phyloP scores from a whole-genome alignment of 2,113 vertebrate genomes.

The Hemiprocne comata region DNA sequence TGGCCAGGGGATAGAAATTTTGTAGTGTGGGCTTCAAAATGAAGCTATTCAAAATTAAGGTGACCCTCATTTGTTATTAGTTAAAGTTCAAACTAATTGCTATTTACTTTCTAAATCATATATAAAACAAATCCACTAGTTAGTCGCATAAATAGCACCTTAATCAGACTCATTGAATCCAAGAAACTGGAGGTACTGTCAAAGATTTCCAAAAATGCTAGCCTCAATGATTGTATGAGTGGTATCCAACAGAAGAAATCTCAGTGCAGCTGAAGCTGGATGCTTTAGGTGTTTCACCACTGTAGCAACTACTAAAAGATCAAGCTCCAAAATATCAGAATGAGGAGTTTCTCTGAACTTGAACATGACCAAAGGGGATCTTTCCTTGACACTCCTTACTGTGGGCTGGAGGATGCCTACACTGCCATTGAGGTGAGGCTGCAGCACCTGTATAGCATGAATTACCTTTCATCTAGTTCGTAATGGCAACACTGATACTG shows the following conservation, averaged over 20 bases:
- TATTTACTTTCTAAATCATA: neutral
- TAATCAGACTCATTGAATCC: neutral
- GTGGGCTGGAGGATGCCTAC: neutral
- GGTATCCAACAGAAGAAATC: neutral
- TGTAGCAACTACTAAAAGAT: neutral
- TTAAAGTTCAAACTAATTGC: neutral
- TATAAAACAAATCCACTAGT: neutral
- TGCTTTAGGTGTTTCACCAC: neutral
- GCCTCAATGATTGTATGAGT: neutral
- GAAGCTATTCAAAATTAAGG: neutral
- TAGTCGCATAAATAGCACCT: neutral
- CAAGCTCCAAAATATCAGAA: neutral
- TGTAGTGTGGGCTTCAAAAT: neutral
- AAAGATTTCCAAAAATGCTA: neutral
- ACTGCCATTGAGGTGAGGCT: neutral
- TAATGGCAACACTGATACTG: neutral
- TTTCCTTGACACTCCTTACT: neutral
- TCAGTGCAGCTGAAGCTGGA: neutral
- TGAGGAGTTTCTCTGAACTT: neutral
- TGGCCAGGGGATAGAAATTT: neutral
- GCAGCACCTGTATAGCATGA: neutral
- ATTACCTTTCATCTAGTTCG: neutral
- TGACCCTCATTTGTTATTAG: neutral
- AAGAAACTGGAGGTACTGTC: neutral
- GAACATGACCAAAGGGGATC: neutral